phyloP scores from a whole-genome alignment of 2,113 vertebrate species.

The Gambusia holbrooki region DNA sequence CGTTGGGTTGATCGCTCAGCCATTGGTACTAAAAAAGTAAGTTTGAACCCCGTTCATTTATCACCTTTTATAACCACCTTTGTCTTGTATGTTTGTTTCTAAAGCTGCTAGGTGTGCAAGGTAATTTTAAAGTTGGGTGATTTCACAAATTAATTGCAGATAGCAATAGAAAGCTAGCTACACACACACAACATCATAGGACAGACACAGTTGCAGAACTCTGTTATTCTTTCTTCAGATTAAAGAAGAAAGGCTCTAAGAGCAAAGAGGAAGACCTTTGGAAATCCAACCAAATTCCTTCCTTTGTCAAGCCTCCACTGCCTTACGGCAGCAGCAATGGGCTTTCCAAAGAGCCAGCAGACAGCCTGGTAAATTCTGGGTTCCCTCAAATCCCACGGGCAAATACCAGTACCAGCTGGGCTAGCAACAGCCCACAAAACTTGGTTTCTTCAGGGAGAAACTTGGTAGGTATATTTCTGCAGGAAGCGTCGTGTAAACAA shows the following conservation, averaged over 20 bases:
- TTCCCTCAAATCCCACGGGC: conserved; percentile 76
- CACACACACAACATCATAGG: not conserved
- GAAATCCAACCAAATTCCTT: conserved; percentile 4
- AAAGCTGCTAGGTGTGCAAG: too few relatives aligned
- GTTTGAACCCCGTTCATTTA: conserved; percentile 1
- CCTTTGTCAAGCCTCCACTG: conserved; percentile 6
- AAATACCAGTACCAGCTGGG: conserved; percentile 47
- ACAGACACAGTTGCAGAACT: not conserved
- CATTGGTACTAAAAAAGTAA: conserved; percentile 54
- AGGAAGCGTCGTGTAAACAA: too few relatives aligned
- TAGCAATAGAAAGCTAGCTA: not conserved
- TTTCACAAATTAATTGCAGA: not conserved
- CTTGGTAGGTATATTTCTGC: conserved; percentile 30
- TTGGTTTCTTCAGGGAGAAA: conserved; percentile 21
- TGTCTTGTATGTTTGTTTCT: not conserved
- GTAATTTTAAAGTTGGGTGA: too few relatives aligned
- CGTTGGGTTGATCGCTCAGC: conserved; percentile 42
- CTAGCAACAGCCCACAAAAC: conserved; percentile 49
- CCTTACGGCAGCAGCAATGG: not conserved
- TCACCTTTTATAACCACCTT: not conserved
- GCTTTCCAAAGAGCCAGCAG: not conserved
- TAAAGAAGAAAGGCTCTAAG: conserved; percentile 44
- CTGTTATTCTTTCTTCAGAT: conserved; percentile 27
- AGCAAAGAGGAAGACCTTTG: not conserved
- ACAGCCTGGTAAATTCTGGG: not conserved